A percentile compares a stretch with the other conserved stretches of the same genome.
These are phyloP conservation scores for Zaprionus capensis DNA, from an alignment of 1,140 invertebrate genomes.

Conservation along the genomic window DNA sequence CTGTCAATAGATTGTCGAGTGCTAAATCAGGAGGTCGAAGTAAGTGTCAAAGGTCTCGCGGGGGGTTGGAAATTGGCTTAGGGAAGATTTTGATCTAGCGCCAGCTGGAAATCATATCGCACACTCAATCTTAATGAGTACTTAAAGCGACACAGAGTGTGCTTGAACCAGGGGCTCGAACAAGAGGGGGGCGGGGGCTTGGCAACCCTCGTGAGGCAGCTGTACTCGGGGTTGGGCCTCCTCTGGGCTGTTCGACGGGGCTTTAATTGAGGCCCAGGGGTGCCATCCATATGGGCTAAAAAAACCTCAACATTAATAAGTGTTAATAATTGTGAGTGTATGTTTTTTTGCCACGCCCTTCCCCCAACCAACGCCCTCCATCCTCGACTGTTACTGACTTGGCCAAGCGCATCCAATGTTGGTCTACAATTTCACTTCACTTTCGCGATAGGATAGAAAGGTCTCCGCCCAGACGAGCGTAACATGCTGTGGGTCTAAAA, in stretches of 20 bases:
- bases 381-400: not conserved
- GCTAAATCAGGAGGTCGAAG: conserved; percentile 12
- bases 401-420: conserved; percentile 28
- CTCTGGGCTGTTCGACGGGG: conserved; percentile 51
- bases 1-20: conserved; percentile 65
- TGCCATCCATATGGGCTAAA: conserved; percentile 61
- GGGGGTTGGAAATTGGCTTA: conserved; percentile 29
- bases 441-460: conserved; percentile 70
- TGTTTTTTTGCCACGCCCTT: conserved; percentile 57
- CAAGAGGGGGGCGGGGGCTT: not conserved
- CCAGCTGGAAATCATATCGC: conserved; percentile 77
- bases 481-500: conserved; percentile 65
- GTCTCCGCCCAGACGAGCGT: conserved; percentile 69
- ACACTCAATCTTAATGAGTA: conserved; percentile 77
- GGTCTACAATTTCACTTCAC: conserved; percentile 74
- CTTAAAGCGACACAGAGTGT: conserved; percentile 71
- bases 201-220: conserved; percentile 30
- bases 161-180: conserved; percentile 21
- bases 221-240: conserved; percentile 48
- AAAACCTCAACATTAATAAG: conserved; percentile 82
- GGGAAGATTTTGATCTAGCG: conserved; percentile 25
- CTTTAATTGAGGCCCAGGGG: conserved; percentile 79
- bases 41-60: conserved; percentile 45
- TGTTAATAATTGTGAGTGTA: conserved; percentile 77
- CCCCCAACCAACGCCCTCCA: conserved; percentile 38